Conservation (phyloP, 92 coral and sea anemone species). For the Porites rus region DNA sequence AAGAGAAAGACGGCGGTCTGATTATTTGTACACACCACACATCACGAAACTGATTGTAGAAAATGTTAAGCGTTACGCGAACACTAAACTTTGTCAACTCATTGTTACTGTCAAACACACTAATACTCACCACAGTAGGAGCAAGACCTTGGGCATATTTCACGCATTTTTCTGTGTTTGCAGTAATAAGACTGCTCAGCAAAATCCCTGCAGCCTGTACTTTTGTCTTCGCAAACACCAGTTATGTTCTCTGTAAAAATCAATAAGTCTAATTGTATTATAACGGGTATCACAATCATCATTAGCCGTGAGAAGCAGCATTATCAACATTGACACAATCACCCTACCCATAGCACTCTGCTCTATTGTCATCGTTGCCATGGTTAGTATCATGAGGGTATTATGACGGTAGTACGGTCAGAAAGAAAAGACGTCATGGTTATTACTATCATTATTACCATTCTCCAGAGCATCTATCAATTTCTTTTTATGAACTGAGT, state of each 20-base stretch:
- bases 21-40: too few species aligned
- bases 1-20: too few species aligned
- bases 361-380: neutral
- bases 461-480: too few species aligned
- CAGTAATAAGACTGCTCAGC: constrained; percentile 67
- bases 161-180: constrained; percentile 70
- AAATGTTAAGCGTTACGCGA: too few species aligned
- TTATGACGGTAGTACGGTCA: neutral
- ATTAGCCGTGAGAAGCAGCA: neutral
- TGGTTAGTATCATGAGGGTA: neutral
- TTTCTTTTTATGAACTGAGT: too few species aligned
- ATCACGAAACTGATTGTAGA: too few species aligned
- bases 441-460: too few species aligned
- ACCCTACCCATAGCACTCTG: neutral
- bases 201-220: constrained; percentile 52
- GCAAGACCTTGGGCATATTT: constrained; percentile 72
- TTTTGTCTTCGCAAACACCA: constrained; percentile 67
- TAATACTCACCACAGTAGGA: constrained; percentile 67
- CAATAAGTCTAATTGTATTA: neutral
- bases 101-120: neutral
- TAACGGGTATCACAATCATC: neutral
- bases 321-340: neutral
- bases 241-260: constrained; percentile 53
- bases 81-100: too few species aligned
- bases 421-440: too few species aligned